phyloP scores from a whole-genome alignment of 2,113 vertebrate genomes.

The Columbina picui region DNA sequence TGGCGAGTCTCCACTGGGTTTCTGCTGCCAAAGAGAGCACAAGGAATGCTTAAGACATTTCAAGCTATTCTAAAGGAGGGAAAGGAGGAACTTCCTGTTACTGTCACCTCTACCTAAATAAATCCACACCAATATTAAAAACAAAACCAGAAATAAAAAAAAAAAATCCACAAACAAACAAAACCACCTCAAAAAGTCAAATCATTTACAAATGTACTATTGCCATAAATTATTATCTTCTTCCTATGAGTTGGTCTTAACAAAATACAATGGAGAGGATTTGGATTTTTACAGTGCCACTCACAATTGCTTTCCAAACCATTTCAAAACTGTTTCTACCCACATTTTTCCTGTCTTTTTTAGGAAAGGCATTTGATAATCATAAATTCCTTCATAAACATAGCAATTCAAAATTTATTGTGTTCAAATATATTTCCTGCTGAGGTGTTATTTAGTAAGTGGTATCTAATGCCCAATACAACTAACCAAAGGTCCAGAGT shows the following conservation, averaged over 20 bases:
- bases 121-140: neutral
- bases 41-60: neutral
- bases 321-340: neutral
- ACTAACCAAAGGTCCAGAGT: neutral
- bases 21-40: neutral
- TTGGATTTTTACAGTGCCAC: neutral
- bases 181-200: neutral
- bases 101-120: neutral
- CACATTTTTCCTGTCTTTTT: neutral
- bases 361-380: neutral
- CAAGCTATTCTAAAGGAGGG: neutral
- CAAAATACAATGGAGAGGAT: neutral
- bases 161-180: neutral
- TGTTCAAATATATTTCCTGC: neutral
- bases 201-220: neutral
- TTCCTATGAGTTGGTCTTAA: neutral
- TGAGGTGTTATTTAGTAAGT: neutral
- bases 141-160: accelerated
- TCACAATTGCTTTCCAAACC: neutral
- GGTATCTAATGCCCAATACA: neutral
- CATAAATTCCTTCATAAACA: neutral
- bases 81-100: neutral
- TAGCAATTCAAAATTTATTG: neutral
- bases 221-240: neutral
- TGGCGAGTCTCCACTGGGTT: neutral